These are phyloP conservation scores for Hyperoplus immaculatus DNA, from an alignment of 2,797 vertebrate species.

Conservation along the genomic window DNA sequence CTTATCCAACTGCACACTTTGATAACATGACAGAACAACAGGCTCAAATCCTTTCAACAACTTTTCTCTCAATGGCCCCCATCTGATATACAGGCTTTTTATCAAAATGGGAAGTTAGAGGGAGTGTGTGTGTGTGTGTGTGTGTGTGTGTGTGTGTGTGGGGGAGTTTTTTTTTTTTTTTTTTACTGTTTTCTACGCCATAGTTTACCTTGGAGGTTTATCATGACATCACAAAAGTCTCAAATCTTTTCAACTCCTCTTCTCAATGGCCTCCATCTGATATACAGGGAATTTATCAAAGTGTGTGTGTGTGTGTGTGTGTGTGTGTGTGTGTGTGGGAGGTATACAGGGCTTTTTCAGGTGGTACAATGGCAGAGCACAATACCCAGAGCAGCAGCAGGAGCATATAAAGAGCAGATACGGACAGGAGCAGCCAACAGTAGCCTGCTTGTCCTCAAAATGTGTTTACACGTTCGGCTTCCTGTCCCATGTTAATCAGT, in stretches of 20 bases:
- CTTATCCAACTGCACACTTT: neutral
- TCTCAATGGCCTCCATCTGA: conserved; percentile 34
- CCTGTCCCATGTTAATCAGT: conserved; percentile 78
- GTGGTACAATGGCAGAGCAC: conserved; percentile 28
- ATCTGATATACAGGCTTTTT: neutral
- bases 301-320: too few relatives aligned
- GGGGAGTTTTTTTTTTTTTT: too few relatives aligned
- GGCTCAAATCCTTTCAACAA: neutral
- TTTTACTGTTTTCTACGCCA: too few relatives aligned
- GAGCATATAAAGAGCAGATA: conserved; percentile 27
- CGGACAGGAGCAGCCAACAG: conserved; percentile 42
- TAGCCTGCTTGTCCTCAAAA: conserved; percentile 58
- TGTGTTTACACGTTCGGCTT: conserved; percentile 79
- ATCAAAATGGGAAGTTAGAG: too few relatives aligned
- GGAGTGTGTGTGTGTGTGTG: too few relatives aligned
- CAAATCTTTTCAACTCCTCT: conserved; percentile 4
- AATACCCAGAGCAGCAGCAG: neutral
- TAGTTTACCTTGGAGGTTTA: too few relatives aligned
- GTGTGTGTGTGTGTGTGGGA: too few relatives aligned
- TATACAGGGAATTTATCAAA: conserved; percentile 10
- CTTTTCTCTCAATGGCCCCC: neutral
- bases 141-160: too few relatives aligned
- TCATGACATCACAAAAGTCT: neutral
- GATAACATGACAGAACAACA: neutral
- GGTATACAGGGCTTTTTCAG: neutral